Evolutionary conservation across 2,113 vertebrate species (phyloP).

Genomic region (Todiramphus saurophagus): DNA sequence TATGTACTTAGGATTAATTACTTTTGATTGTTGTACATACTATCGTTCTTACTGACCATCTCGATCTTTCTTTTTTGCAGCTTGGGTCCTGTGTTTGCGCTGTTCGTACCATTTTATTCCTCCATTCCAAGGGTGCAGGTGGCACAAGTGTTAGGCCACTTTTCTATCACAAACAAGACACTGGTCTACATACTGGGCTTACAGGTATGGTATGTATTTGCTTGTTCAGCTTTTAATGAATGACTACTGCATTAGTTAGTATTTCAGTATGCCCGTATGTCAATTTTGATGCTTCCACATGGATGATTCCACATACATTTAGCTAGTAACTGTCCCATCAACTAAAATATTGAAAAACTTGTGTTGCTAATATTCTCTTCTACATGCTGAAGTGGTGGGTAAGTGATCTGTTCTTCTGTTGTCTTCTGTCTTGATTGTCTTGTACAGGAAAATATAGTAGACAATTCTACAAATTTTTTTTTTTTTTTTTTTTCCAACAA

Average conservation of each 20-base stretch:
- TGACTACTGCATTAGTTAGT: background rate
- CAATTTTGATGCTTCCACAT: background rate
- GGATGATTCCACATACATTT: background rate
- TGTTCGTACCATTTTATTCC: slow-evolving; percentile 95
- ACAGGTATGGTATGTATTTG: slow-evolving; percentile 84
- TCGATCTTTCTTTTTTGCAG: slow-evolving; percentile 76
- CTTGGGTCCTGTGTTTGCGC: slow-evolving; percentile 89
- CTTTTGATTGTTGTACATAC: background rate
- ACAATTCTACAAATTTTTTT: background rate
- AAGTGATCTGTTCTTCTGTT: background rate
- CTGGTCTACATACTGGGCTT: slow-evolving; percentile 93
- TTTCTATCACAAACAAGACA: slow-evolving; percentile 96
- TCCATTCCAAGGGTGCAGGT: slow-evolving; percentile 91
- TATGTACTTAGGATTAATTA: background rate
- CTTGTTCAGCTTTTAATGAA: slow-evolving; percentile 58
- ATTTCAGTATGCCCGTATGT: background rate
- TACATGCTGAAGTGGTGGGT: background rate
- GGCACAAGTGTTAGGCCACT: slow-evolving; percentile 87
- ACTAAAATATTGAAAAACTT: background rate
- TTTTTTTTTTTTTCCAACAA: background rate
- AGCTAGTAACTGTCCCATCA: background rate
- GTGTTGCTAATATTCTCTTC: background rate
- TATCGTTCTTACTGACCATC: background rate
- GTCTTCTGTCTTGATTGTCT: background rate
- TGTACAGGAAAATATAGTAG: background rate